Base-by-base conservation (phyloP, 1,140 invertebrate species). In the Melitaea cinxia region DNA sequence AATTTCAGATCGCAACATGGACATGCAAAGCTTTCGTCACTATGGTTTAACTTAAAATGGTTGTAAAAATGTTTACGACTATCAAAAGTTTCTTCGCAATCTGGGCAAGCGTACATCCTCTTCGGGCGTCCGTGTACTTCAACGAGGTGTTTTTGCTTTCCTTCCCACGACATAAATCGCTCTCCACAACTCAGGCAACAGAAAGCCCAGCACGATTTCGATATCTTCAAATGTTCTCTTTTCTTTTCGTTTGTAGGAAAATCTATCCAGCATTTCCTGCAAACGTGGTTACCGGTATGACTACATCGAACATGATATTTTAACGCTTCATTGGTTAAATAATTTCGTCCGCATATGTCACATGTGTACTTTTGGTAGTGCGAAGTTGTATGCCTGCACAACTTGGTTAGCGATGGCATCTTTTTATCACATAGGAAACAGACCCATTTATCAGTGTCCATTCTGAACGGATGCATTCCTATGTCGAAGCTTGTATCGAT, bases 341-440 rank as follows among this genome's bases (percentile, higher is more conserved):
- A 90, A 19, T 65, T 79, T 7, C 80, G 69, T 0, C 85, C 87
- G 54, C 87, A 89, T 1, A 76, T 63, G n/a, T 89, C 87, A 45
- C 87, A 89, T 1, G 84, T 88, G 37, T 74, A 85, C 19, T 86
- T 81, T n/a, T 68, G 65, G 17, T 80, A 88, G 69, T 90, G 85
- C 0, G 80, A 72, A 0, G 78, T 80, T 0, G 82, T 90, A 45
- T 90, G 87, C 21, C 82, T 71, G 53, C 77, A 80, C 0, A 89
- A 57, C 15, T 78, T 83, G 0, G 65, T 77, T 0, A 89, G 45
- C 0, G 80, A 68, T 0, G 82, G 75, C 10, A 83, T 65, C 64
- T 85, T 87, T 45, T 77, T 77, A 12, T 75, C 53, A 26, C 87
- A 89, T 4, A 85, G 30, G 23, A 66, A 77, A 45, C 87, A 89